phyloP scores from a whole-genome alignment of 2,797 vertebrate species.

The Brotula barbata region DNA sequence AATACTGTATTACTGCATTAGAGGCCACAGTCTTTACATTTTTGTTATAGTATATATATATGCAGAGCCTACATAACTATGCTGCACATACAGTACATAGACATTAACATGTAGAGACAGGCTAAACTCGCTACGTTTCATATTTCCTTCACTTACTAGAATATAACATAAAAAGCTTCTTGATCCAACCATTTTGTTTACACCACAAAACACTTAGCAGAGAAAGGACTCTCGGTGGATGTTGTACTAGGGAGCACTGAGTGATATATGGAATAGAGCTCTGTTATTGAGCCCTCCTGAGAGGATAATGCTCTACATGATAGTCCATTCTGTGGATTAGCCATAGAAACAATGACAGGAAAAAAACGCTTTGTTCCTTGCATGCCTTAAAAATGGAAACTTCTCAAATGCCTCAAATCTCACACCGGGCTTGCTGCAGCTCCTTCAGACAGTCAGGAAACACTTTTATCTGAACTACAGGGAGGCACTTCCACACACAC shows the following conservation, averaged over 20 bases:
- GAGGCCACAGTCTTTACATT: slow-evolving; percentile 28
- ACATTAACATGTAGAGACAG: not conserved
- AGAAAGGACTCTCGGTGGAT: slow-evolving; percentile 17
- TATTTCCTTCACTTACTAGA: slow-evolving; percentile 7
- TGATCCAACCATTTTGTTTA: slow-evolving; percentile 36
- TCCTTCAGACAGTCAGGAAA: slow-evolving; percentile 31
- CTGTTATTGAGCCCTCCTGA: slow-evolving; percentile 38
- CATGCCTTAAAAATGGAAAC: slow-evolving; percentile 31
- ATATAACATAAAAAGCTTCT: slow-evolving; percentile 22
- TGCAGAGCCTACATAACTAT: slow-evolving; percentile 15
- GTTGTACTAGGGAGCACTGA: slow-evolving; percentile 22
- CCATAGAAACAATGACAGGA: slow-evolving; percentile 11
- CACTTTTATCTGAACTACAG: slow-evolving; percentile 39
- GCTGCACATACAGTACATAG: not conserved
- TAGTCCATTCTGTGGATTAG: slow-evolving; percentile 37
- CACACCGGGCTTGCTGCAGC: slow-evolving; percentile 43
- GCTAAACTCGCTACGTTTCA: not conserved
- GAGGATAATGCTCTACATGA: slow-evolving; percentile 47
- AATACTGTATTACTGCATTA: slow-evolving; percentile 24
- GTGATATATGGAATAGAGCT: slow-evolving; percentile 32
- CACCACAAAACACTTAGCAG: slow-evolving; percentile 6
- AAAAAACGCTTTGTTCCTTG: slow-evolving; percentile 1
- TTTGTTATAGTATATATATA: no score
- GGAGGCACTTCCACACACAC: slow-evolving; percentile 21
- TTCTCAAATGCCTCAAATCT: slow-evolving; percentile 34